Conservation (phyloP, 64 coral and sea anemone genomes). For the Montipora foliosa region DNA sequence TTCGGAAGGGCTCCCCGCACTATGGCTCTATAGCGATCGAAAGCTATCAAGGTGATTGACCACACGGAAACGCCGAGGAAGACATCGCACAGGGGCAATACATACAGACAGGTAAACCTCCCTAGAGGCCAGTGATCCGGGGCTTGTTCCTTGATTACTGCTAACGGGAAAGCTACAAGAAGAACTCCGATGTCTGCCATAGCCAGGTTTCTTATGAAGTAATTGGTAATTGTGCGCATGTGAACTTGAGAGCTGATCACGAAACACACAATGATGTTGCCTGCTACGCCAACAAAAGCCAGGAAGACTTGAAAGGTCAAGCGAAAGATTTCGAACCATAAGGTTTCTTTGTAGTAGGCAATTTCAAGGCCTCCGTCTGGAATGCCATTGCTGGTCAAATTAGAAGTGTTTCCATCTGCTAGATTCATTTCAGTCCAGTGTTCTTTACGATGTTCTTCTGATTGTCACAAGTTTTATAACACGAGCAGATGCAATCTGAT, state of each 20-base stretch:
- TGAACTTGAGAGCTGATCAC: conserved; percentile 55
- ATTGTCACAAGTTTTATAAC: too few species aligned
- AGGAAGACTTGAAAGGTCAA: conserved; percentile 56
- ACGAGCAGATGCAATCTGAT: too few species aligned
- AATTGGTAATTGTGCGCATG: conserved; percentile 61
- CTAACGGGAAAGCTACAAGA: conserved; percentile 70
- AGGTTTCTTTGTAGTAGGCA: conserved; percentile 16
- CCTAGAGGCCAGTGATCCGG: conserved; percentile 56
- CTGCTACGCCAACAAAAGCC: conserved; percentile 70
- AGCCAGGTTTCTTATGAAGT: conserved; percentile 73
- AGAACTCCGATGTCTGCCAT: conserved; percentile 83
- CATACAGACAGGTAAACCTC: conserved; percentile 61
- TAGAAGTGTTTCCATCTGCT: not conserved
- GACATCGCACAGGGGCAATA: conserved; percentile 70
- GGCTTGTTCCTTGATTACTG: conserved; percentile 64
- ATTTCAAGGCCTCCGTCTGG: not conserved
- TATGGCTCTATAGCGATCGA: conserved; percentile 78
- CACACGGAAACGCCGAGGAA: conserved; percentile 83
- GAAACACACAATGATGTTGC: conserved; percentile 72
- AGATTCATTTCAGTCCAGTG: not conserved
- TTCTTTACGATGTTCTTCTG: too few species aligned
- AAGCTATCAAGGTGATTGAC: conserved; percentile 77
- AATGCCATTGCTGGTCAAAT: not conserved
- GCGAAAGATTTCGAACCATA: conserved; percentile 24
- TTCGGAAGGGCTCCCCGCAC: conserved; percentile 34